Evolutionary conservation across 2,888 invertebrate species (phyloP).

Genomic region (Ecdyonurus torrentis): DNA sequence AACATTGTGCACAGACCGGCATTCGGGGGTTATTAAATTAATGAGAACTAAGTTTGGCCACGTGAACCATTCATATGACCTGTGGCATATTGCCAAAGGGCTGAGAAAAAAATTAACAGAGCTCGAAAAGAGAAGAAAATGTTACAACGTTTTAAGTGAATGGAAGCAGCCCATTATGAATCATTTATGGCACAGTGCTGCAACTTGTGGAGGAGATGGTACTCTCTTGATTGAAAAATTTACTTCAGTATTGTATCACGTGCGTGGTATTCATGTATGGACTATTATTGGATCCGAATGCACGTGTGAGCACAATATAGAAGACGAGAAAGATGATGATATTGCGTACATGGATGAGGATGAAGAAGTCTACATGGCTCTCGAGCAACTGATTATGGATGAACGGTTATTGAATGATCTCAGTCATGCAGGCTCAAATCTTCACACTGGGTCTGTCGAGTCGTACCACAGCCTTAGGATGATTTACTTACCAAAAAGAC

Average conservation of each 20-base stretch:
- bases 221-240: background rate
- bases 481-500: background rate
- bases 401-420: background rate
- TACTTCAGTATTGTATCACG: background rate
- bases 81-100: background rate
- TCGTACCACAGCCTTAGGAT: background rate
- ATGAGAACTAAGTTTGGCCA: background rate
- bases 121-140: background rate
- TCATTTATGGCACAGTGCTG: background rate
- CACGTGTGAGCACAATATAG: too few species aligned
- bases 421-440: background rate
- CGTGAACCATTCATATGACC: background rate
- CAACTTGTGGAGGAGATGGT: background rate
- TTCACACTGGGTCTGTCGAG: background rate
- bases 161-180: background rate
- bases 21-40: background rate
- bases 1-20: background rate
- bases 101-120: background rate
- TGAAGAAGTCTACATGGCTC: background rate
- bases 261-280: background rate
- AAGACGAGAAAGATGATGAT: too few species aligned
- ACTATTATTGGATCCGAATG: too few species aligned
- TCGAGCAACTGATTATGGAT: background rate
- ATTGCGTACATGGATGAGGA: background rate
- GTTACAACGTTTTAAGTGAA: background rate